Evolutionary conservation across 2,113 vertebrate species (phyloP).

Genomic region (Shinisaurus crocodilurus): DNA sequence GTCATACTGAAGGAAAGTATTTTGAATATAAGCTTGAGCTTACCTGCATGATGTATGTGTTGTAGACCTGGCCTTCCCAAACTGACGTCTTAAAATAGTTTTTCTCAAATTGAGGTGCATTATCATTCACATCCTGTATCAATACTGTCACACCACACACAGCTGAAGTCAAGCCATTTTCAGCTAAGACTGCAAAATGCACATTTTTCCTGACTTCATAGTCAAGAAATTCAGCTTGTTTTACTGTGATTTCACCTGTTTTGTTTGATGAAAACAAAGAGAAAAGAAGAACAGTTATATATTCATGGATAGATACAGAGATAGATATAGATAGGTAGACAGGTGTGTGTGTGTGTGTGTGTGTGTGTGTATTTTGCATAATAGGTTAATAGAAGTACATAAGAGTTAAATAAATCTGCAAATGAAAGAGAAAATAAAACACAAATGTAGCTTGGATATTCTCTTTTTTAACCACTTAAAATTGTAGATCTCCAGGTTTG

Average conservation of each 20-base stretch:
- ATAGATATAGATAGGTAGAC: too few species aligned
- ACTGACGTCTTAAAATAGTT: slow-evolving; percentile 80
- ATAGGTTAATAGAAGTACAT: neutral
- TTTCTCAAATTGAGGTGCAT: slow-evolving; percentile 83
- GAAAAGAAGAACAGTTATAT: neutral
- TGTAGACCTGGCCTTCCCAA: slow-evolving; percentile 84
- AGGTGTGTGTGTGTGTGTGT: too few species aligned
- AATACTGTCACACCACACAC: slow-evolving; percentile 81
- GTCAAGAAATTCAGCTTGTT: slow-evolving; percentile 84
- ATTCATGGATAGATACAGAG: neutral
- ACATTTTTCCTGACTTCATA: slow-evolving; percentile 81
- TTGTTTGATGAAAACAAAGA: slow-evolving; percentile 25
- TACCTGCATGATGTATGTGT: slow-evolving; percentile 87
- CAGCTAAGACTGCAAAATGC: slow-evolving; percentile 84
- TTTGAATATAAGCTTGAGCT: slow-evolving; percentile 13
- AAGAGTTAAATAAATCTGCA: neutral
- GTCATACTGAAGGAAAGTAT: neutral
- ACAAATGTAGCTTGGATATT: neutral
- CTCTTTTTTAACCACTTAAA: slow-evolving; percentile 1
- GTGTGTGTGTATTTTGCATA: neutral
- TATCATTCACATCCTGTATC: slow-evolving; percentile 89
- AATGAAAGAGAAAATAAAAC: neutral
- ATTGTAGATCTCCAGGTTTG: neutral
- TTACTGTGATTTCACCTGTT: slow-evolving; percentile 86
- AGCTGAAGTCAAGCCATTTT: slow-evolving; percentile 73